These are phyloP conservation scores for Apogon talboti DNA, from an alignment of 2,797 vertebrate genomes.

Conservation along the genomic window DNA sequence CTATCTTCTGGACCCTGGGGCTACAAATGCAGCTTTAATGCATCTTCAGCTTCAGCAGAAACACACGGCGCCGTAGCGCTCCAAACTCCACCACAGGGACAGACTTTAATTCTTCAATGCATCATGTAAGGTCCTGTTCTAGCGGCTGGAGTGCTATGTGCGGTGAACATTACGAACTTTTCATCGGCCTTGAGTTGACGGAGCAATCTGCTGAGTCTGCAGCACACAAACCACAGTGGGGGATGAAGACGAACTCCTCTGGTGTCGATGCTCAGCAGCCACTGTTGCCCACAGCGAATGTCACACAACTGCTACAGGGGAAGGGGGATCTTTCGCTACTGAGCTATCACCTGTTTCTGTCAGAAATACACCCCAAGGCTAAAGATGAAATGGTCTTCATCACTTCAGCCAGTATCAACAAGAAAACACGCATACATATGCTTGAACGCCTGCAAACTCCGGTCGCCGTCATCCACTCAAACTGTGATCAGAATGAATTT, in stretches of 20 bases:
- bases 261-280: constrained; percentile 42
- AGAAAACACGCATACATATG: constrained; percentile 17
- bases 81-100: neutral
- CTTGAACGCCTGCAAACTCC: constrained; percentile 23
- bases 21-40: constrained; percentile 25
- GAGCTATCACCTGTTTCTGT: constrained; percentile 36
- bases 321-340: constrained; percentile 17
- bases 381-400: constrained; percentile 44
- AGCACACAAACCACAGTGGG: constrained; percentile 42
- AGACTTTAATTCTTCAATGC: constrained; percentile 20
- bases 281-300: constrained; percentile 56
- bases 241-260: constrained; percentile 25
- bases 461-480: constrained; percentile 48
- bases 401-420: constrained; percentile 44
- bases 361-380: constrained; percentile 53
- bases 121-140: constrained; percentile 24
- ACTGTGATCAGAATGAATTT: constrained; percentile 67
- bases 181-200: constrained; percentile 43
- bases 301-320: constrained; percentile 44
- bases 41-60: constrained; percentile 14
- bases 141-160: constrained; percentile 15
- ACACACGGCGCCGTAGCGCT: neutral
- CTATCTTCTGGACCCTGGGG: neutral
- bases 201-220: constrained; percentile 61
- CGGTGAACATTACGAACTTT: constrained; percentile 50